A percentile compares a stretch with the other conserved stretches of the same genome.
Evolutionary conservation across 2,888 invertebrate genomes (phyloP).

Genomic region (Drosophila meridionalis): DNA sequence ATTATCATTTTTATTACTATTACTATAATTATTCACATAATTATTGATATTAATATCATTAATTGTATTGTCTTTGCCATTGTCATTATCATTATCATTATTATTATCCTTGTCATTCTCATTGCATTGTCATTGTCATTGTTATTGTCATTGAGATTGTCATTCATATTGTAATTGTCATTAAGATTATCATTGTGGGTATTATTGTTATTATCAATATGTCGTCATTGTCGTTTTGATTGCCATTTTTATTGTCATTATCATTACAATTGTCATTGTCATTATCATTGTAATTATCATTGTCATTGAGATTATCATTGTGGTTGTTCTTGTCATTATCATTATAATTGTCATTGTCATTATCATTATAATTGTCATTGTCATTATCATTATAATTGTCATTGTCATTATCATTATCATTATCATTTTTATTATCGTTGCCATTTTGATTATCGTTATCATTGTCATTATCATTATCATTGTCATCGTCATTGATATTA

Average conservation of each 20-base stretch:
- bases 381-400: neutral
- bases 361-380: neutral
- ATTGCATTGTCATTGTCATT: neutral
- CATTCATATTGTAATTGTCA: neutral
- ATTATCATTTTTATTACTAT: no score
- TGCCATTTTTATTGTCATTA: neutral
- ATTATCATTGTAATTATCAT: neutral
- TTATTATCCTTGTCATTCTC: neutral
- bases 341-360: neutral
- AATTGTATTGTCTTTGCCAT: neutral
- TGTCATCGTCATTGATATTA: neutral
- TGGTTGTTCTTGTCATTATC: neutral
- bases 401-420: neutral
- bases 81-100: neutral
- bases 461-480: neutral
- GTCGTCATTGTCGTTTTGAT: no score
- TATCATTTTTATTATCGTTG: neutral
- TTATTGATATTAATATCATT: no score
- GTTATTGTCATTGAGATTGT: no score
- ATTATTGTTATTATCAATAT: neutral
- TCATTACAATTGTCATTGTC: no score
- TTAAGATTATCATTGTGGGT: no score
- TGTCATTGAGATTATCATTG: no score
- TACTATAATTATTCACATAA: no score
- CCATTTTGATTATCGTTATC: neutral